Percentiles rank a stretch among this genome's conserved stretches.
These are phyloP conservation scores for Aelia acuminata DNA, from an alignment of 2,888 invertebrate species.

Conservation along the genomic window DNA sequence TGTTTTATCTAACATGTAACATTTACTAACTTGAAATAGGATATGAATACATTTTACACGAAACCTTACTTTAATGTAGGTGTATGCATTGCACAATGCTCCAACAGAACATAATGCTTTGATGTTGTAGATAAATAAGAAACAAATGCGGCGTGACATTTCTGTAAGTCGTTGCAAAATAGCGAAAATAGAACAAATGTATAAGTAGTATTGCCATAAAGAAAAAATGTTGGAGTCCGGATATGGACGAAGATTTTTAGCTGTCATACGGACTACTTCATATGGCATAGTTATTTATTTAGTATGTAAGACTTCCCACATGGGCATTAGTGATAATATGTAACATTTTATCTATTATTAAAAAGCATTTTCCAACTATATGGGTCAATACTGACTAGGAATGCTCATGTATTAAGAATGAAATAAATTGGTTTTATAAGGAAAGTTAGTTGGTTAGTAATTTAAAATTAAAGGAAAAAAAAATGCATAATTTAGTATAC, in stretches of 20 bases:
- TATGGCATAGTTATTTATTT: neutral
- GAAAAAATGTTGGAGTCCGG: neutral
- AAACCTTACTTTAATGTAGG: neutral
- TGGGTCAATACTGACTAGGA: neutral
- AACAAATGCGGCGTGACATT: neutral
- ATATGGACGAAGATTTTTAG: neutral
- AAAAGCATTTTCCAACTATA: neutral
- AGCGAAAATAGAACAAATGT: slow-evolving; percentile 12
- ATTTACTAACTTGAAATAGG: neutral
- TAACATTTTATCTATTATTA: neutral
- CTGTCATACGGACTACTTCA: neutral
- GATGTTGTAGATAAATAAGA: neutral
- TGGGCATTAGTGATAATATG: neutral
- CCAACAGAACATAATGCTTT: neutral
- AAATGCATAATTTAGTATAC: too few relatives aligned
- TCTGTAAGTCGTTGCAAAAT: neutral
- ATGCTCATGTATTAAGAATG: too few relatives aligned
- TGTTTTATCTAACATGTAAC: neutral
- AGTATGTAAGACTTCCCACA: neutral
- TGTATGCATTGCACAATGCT: neutral
- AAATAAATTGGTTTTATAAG: neutral
- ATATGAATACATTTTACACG: neutral
- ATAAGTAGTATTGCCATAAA: neutral
- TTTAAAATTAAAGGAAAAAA: too few relatives aligned
- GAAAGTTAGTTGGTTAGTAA: neutral